phyloP scores from a whole-genome alignment of 1,140 invertebrate species.

The Polypedilum vanderplanki region DNA sequence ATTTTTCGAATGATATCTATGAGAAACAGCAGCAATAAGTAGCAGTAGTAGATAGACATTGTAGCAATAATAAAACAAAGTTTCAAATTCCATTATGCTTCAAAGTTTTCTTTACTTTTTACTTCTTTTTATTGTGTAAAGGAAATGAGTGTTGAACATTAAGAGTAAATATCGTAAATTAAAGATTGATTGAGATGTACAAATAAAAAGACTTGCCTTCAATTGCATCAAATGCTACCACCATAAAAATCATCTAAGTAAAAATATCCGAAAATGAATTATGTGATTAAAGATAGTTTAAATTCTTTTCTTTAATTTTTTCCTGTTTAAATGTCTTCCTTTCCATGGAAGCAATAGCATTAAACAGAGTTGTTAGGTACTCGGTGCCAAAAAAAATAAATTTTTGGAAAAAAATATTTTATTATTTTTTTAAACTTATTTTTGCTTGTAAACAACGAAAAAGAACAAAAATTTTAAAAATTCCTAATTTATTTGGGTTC shows the following conservation, averaged over 20 bases:
- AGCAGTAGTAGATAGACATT: background rate
- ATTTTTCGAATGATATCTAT: background rate
- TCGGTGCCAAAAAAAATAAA: no score
- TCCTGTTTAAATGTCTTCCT: conserved; percentile 1
- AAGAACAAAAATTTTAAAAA: background rate
- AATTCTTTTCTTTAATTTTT: conserved; percentile 8
- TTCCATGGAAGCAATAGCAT: background rate
- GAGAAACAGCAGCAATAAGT: background rate
- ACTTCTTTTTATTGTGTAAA: background rate
- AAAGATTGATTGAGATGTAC: conserved; percentile 15
- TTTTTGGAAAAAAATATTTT: no score
- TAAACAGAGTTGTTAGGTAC: no score
- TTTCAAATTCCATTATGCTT: background rate
- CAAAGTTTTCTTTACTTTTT: background rate
- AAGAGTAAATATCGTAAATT: conserved; percentile 1
- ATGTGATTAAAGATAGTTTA: background rate
- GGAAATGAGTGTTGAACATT: background rate
- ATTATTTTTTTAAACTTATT: no score
- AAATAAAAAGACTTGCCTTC: background rate
- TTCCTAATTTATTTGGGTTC: no score
- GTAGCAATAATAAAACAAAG: background rate
- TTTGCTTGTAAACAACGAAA: no score
- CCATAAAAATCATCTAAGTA: background rate
- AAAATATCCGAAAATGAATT: conserved; percentile 13
- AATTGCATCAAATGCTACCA: background rate